Base-by-base conservation (phyloP, 1,140 invertebrate genomes). In the Drosophila parabipectinata region DNA sequence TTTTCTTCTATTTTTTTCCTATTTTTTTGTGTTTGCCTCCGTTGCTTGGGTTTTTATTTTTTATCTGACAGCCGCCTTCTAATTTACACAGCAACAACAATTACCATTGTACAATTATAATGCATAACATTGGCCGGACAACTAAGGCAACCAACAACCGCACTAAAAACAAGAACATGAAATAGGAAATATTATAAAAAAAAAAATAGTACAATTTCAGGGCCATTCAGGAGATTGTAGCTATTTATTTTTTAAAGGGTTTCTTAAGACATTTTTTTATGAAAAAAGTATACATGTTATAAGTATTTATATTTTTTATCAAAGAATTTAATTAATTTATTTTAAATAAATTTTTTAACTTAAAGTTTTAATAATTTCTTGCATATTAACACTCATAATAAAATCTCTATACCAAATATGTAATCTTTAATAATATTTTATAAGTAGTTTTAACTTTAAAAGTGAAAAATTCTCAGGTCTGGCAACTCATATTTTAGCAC, bases 21-120 rank as follows among this genome's bases (percentile, higher is more conserved):
- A 53, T 34, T 34, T 28, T 54, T 55, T 44, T 55, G 15, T 14
- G 30, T 28, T 58, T 55, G 58, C 15, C 57, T 54, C n/a, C 52
- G 37, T 57, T 61, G 53, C 21, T 55, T 12, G 34, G n/a, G 34
- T 37, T 37, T 37, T 37, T 37, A 30, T 61, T 79, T 79, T 85
- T 84, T 84, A 84, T 85, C 81, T 80, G 77, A 59, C 81, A 84
- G 77, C 82, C 78, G 83, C 82, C 82, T 81, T 87, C 82, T 87
- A 81, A 85, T 85, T 85, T 80, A 74, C 77, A 85, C 81, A 77
- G 59, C 72, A 64, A 58, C 72, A 73, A 73, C 59, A 57, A 57
- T 56, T 56, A 58, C 69, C 63, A 73, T 85, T 84, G 52, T 84
- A 81, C 77, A 81, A 72, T 73, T 69, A 77, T 77, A 85, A 74